Conservation (phyloP, 2,113 vertebrate species). For the Arothron firmamentum region DNA sequence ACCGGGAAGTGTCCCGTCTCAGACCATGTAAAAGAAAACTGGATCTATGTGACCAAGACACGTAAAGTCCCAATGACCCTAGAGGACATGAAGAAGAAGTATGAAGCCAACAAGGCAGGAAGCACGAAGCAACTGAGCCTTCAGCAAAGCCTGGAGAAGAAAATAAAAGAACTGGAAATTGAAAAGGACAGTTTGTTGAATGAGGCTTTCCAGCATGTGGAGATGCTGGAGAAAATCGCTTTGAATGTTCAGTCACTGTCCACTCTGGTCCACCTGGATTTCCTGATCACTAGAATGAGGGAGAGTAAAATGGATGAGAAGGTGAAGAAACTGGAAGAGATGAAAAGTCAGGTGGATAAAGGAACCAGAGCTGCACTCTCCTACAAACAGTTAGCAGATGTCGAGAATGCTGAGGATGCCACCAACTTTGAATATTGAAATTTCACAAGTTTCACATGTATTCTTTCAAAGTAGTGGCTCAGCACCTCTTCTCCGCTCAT, state of each 20-base stretch:
- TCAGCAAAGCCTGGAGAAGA: not conserved
- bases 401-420: too few species aligned
- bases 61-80: not conserved
- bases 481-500: too few species aligned
- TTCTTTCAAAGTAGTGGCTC: too few species aligned
- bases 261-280: slow-evolving; percentile 3
- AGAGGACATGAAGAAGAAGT: not conserved
- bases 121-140: too few species aligned
- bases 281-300: slow-evolving; percentile 18
- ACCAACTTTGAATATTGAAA: too few species aligned
- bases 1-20: not conserved
- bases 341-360: not conserved
- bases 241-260: not conserved
- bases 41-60: slow-evolving; percentile 18
- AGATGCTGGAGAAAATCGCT: slow-evolving; percentile 13
- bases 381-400: too few species aligned
- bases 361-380: too few species aligned
- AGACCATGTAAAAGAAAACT: slow-evolving; percentile 19
- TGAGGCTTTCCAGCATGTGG: not conserved
- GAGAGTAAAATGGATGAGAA: not conserved
- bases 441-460: too few species aligned
- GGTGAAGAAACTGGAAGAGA: slow-evolving; percentile 8
- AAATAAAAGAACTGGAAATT: not conserved
- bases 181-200: not conserved
- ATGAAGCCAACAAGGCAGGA: not conserved